phyloP scores from a whole-genome alignment of 2,113 vertebrate species.

The Eublepharis macularius region DNA sequence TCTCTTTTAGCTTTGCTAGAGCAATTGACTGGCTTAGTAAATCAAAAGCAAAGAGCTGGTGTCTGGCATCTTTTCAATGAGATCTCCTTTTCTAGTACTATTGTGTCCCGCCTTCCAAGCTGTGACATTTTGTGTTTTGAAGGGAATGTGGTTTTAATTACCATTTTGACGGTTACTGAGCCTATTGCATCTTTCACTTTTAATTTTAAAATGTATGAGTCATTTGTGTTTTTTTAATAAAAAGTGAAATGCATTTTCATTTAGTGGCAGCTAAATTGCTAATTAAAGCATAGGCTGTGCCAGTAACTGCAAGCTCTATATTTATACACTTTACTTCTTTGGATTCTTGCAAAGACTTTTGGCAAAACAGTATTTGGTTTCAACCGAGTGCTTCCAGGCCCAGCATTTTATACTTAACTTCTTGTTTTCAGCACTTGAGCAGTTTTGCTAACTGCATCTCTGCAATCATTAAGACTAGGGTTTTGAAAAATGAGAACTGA shows the following conservation, averaged over 20 bases:
- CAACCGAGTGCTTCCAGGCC: background rate
- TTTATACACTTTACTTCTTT: constrained; percentile 31
- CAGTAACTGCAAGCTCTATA: constrained; percentile 31
- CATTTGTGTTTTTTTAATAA: constrained; percentile 51
- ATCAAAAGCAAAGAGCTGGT: constrained; percentile 1
- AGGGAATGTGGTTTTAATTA: constrained; percentile 30
- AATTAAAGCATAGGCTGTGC: constrained; percentile 27
- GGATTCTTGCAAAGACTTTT: constrained; percentile 2
- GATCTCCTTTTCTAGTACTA: constrained; percentile 1
- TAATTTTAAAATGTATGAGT: constrained; percentile 49
- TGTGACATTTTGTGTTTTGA: constrained; percentile 40
- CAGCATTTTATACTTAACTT: background rate
- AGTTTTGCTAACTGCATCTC: background rate
- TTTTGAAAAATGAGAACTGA: background rate
- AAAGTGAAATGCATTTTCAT: constrained; percentile 39
- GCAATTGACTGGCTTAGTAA: constrained; percentile 1
- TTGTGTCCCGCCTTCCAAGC: constrained; percentile 27
- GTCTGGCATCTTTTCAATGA: constrained; percentile 10
- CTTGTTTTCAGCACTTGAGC: background rate
- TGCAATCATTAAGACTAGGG: background rate
- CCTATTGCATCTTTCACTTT: constrained; percentile 47
- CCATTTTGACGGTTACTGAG: constrained; percentile 35
- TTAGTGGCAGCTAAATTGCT: constrained; percentile 36
- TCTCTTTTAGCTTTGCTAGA: background rate
- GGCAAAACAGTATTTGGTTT: background rate